Conservation (phyloP, 1,140 invertebrate species). For the Drosophila kepulauana region DNA sequence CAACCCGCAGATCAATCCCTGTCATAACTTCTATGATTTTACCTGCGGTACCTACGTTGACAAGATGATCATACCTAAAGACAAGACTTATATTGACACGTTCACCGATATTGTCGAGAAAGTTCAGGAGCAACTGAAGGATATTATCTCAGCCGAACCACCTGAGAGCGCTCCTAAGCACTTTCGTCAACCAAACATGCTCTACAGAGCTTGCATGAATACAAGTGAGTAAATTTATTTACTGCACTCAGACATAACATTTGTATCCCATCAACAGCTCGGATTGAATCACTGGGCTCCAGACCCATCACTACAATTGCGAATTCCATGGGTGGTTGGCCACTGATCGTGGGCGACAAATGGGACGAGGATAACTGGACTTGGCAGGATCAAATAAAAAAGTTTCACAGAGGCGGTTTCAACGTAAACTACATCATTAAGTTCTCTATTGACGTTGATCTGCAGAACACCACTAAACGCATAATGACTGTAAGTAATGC, state of each 20-base stretch:
- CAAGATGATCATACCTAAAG: slow-evolving; percentile 91
- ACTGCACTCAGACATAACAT: not conserved
- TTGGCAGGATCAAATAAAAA: slow-evolving; percentile 94
- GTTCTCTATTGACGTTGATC: slow-evolving; percentile 94
- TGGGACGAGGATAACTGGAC: slow-evolving; percentile 91
- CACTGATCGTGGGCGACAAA: slow-evolving; percentile 90
- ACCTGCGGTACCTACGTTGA: slow-evolving; percentile 92
- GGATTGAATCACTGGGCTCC: slow-evolving; percentile 91
- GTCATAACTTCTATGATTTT: slow-evolving; percentile 95
- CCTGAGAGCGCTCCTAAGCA: slow-evolving; percentile 89
- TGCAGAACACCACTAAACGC: slow-evolving; percentile 94
- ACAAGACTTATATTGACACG: slow-evolving; percentile 91
- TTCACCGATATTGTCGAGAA: slow-evolving; percentile 93
- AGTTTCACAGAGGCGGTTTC: slow-evolving; percentile 91
- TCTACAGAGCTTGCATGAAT: slow-evolving; percentile 94
- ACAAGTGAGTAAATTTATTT: slow-evolving; percentile 88
- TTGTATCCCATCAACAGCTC: slow-evolving; percentile 85
- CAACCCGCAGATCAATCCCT: slow-evolving; percentile 91
- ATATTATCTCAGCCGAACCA: slow-evolving; percentile 90
- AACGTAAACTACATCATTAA: slow-evolving; percentile 96
- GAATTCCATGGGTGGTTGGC: slow-evolving; percentile 94
- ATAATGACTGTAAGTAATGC: slow-evolving; percentile 92
- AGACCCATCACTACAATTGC: slow-evolving; percentile 90
- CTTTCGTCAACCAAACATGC: slow-evolving; percentile 90
- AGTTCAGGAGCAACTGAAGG: slow-evolving; percentile 91